Conservation (phyloP, 1,140 invertebrate species). For the Littorina saxatilis region DNA sequence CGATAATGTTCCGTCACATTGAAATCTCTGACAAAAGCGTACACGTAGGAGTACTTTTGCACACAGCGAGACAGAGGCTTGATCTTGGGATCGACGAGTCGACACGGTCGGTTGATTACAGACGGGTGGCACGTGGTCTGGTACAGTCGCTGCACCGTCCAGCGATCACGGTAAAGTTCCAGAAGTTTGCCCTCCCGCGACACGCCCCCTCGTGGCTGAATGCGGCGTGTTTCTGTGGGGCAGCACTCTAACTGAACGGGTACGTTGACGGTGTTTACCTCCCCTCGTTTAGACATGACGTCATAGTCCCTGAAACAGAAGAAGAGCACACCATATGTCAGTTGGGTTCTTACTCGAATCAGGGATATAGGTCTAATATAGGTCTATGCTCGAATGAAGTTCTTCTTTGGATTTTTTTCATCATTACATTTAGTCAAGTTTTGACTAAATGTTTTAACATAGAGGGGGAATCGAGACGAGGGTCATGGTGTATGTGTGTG, state of each 20-base stretch:
- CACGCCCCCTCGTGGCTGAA: conserved; percentile 85
- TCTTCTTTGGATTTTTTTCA: no score
- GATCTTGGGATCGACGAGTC: conserved; percentile 84
- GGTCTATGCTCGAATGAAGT: no score
- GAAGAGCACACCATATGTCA: not conserved
- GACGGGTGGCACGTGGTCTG: conserved; percentile 86
- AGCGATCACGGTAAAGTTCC: conserved; percentile 84
- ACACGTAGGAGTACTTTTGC: conserved; percentile 90
- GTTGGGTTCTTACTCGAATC: no score
- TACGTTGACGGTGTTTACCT: not conserved
- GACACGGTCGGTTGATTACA: conserved; percentile 84
- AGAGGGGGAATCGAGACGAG: no score
- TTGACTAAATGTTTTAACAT: no score
- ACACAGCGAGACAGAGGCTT: conserved; percentile 85
- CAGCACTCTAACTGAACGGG: conserved; percentile 81
- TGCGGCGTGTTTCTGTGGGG: conserved; percentile 85
- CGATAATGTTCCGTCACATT: conserved; percentile 79
- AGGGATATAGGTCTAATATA: no score
- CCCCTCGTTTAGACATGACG: conserved; percentile 27
- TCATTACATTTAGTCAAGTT: no score
- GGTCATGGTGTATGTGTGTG: not conserved
- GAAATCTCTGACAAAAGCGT: conserved; percentile 83
- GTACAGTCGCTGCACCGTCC: conserved; percentile 82
- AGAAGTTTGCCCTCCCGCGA: conserved; percentile 85
- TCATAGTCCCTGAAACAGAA: conserved; percentile 26